phyloP scores from a whole-genome alignment of 2,113 vertebrate species.

The Azemiops feae region DNA sequence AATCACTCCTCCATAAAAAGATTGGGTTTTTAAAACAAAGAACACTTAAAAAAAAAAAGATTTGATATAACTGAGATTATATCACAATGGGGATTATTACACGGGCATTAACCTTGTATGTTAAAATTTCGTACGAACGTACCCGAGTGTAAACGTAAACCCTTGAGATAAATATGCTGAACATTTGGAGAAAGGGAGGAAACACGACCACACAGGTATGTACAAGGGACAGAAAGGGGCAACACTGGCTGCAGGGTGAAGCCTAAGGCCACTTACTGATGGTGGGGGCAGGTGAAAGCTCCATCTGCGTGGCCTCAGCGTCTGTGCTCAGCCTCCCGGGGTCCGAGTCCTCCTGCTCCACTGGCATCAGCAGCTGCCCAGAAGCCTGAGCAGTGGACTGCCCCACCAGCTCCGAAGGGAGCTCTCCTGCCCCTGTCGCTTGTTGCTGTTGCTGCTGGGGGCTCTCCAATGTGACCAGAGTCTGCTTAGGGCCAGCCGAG shows the following conservation, averaged over 20 bases:
- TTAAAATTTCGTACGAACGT: background rate
- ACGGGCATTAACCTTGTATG: background rate
- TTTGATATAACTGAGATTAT: background rate
- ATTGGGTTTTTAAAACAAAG: background rate
- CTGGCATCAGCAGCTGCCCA: constrained; percentile 73
- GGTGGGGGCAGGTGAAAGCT: constrained; percentile 89
- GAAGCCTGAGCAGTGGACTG: constrained; percentile 54
- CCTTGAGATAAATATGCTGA: background rate
- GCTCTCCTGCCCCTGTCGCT: constrained; percentile 73
- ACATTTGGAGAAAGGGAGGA: background rate
- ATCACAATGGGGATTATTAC: no score
- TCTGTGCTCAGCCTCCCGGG: constrained; percentile 78
- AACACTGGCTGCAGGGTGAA: background rate
- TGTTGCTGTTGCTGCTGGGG: constrained; percentile 82
- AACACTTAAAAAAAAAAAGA: background rate
- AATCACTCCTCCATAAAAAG: background rate
- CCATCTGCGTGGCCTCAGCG: constrained; percentile 89
- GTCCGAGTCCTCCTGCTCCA: constrained; percentile 76
- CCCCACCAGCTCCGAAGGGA: constrained; percentile 72
- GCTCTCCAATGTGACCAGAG: constrained; percentile 81
- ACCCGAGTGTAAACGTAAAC: background rate
- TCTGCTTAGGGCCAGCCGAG: constrained; percentile 76
- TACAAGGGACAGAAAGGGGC: background rate
- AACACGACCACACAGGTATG: background rate
- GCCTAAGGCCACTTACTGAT: constrained; percentile 74